Percentiles rank a stretch among this genome's conserved stretches.
Conservation (phyloP, 2,797 vertebrate species). For the Micromesistius poutassou region DNA sequence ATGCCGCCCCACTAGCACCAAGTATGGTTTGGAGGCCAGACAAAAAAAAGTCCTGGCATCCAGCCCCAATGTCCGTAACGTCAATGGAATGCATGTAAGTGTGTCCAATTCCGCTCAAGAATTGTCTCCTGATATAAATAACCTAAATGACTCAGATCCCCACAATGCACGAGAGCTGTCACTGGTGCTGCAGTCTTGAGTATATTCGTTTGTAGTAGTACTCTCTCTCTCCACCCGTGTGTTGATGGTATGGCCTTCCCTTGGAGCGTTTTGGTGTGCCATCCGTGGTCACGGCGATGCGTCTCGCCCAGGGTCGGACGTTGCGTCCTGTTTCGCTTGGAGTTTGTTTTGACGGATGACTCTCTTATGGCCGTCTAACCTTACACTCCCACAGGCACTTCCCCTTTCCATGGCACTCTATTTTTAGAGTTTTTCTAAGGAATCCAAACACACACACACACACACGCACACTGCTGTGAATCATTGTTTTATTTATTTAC, state of each 20-base stretch:
- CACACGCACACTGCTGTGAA: too few relatives aligned
- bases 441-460: background rate
- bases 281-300: background rate
- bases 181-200: background rate
- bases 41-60: background rate
- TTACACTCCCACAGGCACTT: background rate
- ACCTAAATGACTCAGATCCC: background rate
- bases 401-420: background rate
- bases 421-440: background rate
- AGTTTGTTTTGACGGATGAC: too few relatives aligned
- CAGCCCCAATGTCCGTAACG: too few relatives aligned
- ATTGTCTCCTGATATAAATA: too few relatives aligned
- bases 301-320: background rate
- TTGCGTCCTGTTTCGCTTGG: too few relatives aligned
- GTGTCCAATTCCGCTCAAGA: too few relatives aligned
- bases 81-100: too few relatives aligned
- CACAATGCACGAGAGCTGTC: background rate
- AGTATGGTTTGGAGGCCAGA: background rate
- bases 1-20: too few relatives aligned
- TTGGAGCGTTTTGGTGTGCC: too few relatives aligned
- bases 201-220: background rate
- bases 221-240: background rate
- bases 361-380: too few relatives aligned
- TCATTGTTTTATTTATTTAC: too few relatives aligned
- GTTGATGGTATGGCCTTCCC: too few relatives aligned